A percentile compares a stretch with the other conserved stretches of the same genome.
Evolutionary conservation across 2,113 vertebrate genomes (phyloP).

Genomic region (Motacilla tschutschensis): DNA sequence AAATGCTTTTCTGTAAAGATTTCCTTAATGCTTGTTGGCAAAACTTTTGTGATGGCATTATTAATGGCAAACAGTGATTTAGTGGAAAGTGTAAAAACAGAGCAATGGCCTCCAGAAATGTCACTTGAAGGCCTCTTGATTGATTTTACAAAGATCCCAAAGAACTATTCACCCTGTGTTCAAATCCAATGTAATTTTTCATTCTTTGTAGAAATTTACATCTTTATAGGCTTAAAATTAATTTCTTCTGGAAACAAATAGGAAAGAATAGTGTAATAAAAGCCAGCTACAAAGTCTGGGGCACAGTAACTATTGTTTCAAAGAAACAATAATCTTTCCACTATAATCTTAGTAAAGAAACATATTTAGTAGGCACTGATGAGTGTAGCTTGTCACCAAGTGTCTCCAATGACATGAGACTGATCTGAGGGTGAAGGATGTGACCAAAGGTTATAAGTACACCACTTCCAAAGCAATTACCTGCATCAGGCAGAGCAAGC

Average conservation of each 20-base stretch:
- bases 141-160: neutral
- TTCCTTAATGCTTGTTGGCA: slow-evolving; percentile 5
- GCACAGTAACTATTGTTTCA: neutral
- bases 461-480: neutral
- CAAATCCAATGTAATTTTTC: neutral
- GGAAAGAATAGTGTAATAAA: neutral
- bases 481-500: neutral
- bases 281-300: neutral
- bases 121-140: slow-evolving; percentile 36
- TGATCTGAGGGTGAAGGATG: neutral
- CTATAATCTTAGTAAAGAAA: neutral
- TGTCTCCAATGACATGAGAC: neutral
- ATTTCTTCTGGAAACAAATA: neutral
- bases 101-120: slow-evolving; percentile 32
- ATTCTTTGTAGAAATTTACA: neutral
- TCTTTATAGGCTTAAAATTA: neutral
- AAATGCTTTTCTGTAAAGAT: neutral
- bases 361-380: neutral
- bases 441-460: neutral
- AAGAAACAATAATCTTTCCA: neutral
- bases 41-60: neutral
- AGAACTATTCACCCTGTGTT: neutral
- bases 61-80: neutral
- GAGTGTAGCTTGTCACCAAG: neutral
- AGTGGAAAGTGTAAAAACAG: slow-evolving; percentile 15